Conservation (phyloP, 2,113 vertebrate species). For the Piaya cayana region DNA sequence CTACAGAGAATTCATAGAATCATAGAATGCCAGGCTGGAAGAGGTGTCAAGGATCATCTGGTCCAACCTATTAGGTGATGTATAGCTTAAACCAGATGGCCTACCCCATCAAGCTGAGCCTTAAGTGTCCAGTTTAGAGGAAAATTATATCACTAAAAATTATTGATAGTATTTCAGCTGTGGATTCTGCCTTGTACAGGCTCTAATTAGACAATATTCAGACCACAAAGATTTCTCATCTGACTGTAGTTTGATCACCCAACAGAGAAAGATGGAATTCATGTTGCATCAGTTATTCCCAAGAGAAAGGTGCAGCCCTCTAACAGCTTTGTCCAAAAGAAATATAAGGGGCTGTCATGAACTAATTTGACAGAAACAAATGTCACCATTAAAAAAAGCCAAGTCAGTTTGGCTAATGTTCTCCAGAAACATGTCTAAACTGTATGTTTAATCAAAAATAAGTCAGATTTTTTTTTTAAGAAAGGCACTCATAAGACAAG, state of each 20-base stretch:
- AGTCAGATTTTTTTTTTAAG: not conserved
- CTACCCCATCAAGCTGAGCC: too few relatives aligned
- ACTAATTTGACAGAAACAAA: not conserved
- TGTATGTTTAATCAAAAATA: not conserved
- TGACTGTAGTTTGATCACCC: not conserved
- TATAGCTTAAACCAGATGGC: too few relatives aligned
- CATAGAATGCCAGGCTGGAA: too few relatives aligned
- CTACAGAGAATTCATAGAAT: not conserved
- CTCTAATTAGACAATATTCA: not conserved
- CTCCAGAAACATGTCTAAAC: not conserved
- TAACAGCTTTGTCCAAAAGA: not conserved
- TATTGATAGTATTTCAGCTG: not conserved
- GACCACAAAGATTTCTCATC: not conserved
- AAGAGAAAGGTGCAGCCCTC: not conserved
- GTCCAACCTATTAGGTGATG: too few relatives aligned
- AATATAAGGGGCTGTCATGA: not conserved
- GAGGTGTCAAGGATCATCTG: too few relatives aligned
- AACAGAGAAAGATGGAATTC: not conserved
- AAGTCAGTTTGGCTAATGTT: not conserved
- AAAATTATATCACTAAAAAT: not conserved
- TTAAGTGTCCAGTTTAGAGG: too few relatives aligned
- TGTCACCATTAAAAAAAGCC: not conserved
- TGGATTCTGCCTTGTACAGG: not conserved
- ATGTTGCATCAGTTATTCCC: not conserved
- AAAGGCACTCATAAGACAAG: not conserved